phyloP scores from a whole-genome alignment of 2,888 invertebrate genomes.

The Idaea dimidiata region DNA sequence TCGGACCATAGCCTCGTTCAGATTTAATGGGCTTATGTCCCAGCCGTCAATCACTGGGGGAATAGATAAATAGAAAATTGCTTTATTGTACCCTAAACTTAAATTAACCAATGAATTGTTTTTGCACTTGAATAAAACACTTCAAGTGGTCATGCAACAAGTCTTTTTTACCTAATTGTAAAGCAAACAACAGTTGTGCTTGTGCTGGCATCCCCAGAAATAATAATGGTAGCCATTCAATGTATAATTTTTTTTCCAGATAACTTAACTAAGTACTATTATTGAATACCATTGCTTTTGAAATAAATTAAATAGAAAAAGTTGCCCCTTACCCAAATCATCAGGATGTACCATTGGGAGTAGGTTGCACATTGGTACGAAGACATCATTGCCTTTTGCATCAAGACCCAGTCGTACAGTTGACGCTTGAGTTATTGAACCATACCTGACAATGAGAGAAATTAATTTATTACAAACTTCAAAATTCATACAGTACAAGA shows the following conservation, averaged over 20 bases:
- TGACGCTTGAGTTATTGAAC: constrained; percentile 95
- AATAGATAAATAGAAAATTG: neutral
- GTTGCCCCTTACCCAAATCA: constrained; percentile 81
- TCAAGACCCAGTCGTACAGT: constrained; percentile 91
- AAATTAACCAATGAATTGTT: too few relatives aligned
- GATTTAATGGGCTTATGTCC: constrained; percentile 91
- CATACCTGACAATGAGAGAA: constrained; percentile 79
- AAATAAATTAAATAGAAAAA: neutral
- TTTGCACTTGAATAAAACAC: too few relatives aligned
- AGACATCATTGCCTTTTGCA: constrained; percentile 85
- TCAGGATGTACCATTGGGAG: constrained; percentile 95
- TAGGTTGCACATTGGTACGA: constrained; percentile 89
- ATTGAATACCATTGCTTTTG: too few relatives aligned
- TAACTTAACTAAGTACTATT: too few relatives aligned
- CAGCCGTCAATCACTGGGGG: constrained; percentile 89
- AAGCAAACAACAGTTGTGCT: too few relatives aligned
- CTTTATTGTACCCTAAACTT: too few relatives aligned
- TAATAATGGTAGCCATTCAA: too few relatives aligned
- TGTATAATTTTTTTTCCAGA: too few relatives aligned
- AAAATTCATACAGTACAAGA: too few relatives aligned
- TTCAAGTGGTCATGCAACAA: too few relatives aligned
- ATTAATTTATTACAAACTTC: neutral
- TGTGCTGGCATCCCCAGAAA: too few relatives aligned
- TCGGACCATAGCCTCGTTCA: constrained; percentile 93
- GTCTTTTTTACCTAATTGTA: too few relatives aligned